Percentiles rank a stretch among this genome's conserved stretches.
Conservation (phyloP, 2,888 invertebrate genomes). For the Zele albiditarsus region DNA sequence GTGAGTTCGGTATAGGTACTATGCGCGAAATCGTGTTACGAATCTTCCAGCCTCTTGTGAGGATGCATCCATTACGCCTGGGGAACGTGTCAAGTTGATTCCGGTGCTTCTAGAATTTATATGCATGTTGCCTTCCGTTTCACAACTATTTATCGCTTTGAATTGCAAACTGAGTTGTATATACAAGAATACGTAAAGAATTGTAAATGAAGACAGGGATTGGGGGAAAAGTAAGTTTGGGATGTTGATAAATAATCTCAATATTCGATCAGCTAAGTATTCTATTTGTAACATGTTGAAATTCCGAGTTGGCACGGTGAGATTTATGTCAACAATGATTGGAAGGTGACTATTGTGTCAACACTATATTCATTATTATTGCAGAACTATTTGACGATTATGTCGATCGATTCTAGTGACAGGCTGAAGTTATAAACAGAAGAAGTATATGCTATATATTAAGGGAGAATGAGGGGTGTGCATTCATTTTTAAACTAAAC, state of each 20-base stretch:
- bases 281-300: too few relatives aligned
- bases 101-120: slow-evolving; percentile 30
- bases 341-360: too few relatives aligned
- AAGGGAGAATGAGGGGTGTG: too few relatives aligned
- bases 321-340: too few relatives aligned
- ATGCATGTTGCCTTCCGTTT: slow-evolving; percentile 23
- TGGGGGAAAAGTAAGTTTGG: neutral
- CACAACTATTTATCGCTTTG: slow-evolving; percentile 30
- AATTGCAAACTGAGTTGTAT: slow-evolving; percentile 21
- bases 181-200: neutral
- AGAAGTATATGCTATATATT: too few relatives aligned
- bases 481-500: too few relatives aligned
- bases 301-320: too few relatives aligned
- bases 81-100: slow-evolving; percentile 34
- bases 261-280: slow-evolving; percentile 15
- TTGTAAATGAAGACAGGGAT: slow-evolving; percentile 9
- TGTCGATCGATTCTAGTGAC: too few relatives aligned
- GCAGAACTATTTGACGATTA: too few relatives aligned
- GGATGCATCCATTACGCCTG: slow-evolving; percentile 25
- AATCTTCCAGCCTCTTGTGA: slow-evolving; percentile 23
- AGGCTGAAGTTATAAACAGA: too few relatives aligned
- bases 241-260: neutral
- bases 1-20: slow-evolving; percentile 8
- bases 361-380: too few relatives aligned
- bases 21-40: slow-evolving; percentile 16